Percentiles rank a stretch among this genome's conserved stretches.
These are phyloP conservation scores for Hippocampus guttulatus DNA, from an alignment of 2,113 vertebrate species.

Conservation along the genomic window DNA sequence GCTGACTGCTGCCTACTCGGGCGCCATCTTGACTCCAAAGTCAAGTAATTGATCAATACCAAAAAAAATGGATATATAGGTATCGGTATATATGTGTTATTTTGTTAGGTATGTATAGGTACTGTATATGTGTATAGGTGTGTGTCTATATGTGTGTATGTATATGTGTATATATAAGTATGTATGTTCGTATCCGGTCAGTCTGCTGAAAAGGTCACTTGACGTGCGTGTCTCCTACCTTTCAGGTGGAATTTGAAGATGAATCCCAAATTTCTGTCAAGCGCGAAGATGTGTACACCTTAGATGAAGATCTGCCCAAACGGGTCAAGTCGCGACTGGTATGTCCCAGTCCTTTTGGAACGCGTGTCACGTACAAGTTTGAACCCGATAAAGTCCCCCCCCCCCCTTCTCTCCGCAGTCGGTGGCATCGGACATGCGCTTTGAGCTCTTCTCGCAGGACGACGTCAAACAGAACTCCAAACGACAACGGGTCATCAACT, in stretches of 20 bases:
- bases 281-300: conserved; percentile 90
- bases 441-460: conserved; percentile 88
- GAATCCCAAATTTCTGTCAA: conserved; percentile 88
- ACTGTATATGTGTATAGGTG: no score
- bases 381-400: no score
- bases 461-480: conserved; percentile 91
- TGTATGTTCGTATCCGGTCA: background rate
- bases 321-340: conserved; percentile 93
- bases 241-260: conserved; percentile 95
- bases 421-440: conserved; percentile 96
- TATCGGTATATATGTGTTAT: no score
- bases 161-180: no score
- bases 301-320: conserved; percentile 93
- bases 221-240: background rate
- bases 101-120: no score
- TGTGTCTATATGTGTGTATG: no score
- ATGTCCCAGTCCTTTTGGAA: background rate
- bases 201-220: background rate
- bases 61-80: no score
- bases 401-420: conserved; percentile 72
- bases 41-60: no score
- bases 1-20: no score
- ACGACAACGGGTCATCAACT: conserved; percentile 94
- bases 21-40: no score
- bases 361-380: background rate